Evolutionary conservation across 2,113 vertebrate species (phyloP), one percentile per base, ranked within the genome.

Genomic region (Prietella phreatophila): DNA sequence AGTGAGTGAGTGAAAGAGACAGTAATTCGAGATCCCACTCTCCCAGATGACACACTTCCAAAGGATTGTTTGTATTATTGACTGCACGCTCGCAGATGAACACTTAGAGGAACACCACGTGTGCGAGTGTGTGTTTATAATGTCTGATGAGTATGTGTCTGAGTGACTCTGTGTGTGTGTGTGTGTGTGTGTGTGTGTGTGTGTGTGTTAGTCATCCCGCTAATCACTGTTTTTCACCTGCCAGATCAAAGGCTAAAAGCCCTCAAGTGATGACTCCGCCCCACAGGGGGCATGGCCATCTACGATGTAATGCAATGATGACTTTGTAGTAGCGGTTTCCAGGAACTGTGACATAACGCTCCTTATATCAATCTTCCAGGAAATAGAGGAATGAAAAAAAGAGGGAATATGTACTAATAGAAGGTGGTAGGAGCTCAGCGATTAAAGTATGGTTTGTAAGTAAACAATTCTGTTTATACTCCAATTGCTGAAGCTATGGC

Each of bases 241-340:
- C 63, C 25, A 92, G 94, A 96, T 96, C 95, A 97, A 96, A 97
- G 95, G 90, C 91, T 91, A 84, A 90, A 93, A 71, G 2, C 76
- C 86, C 84, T 65, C 27, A 69, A 63, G 84, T 36, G 89, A 82
- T 89, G 87, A 92, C 89, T 90, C 88, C 89, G 83, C 88, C 91
- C 89, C 90, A 85, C 71, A 39, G 47, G 67, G 75, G 88, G 89
- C 53, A 67, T 87, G 86, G 88, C 86, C 25, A 84, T 91, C 88
- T 92, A 90, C 75, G 82, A 47, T 80, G 90, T 93, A 92, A 93
- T 91, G 92, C 93, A 93, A 91, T 79, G 87, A 93, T 88, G 80
- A 80, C 82, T 83, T 65, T 14, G 71, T 47, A 87, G 84, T 89
- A 78, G 84, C 58, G 87, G 86, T 92, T 95, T 95, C 92, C 94